Base-by-base conservation (phyloP, 2,113 vertebrate species). In the Psophia crepitans region DNA sequence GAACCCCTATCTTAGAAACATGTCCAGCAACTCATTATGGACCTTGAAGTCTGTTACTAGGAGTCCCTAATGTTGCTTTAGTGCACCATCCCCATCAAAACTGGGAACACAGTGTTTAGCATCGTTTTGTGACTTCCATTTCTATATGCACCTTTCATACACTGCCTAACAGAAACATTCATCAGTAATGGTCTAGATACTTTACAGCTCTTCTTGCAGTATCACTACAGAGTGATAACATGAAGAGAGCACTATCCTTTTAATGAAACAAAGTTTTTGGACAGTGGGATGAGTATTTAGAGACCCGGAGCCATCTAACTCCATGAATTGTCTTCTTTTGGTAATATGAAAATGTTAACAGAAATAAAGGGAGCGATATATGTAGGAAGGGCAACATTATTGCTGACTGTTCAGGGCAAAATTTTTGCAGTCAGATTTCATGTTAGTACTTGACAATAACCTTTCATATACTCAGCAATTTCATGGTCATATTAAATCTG, bases 171-270 rank as follows among this genome's bases (percentile, higher is more conserved):
- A 39, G 30, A 82, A 82, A 23, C n/a, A 11, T 5, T 49, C 12
- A 35, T 28, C 20, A 57, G 17, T 39, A 75, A 66, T 12, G 13
- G 22, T 9, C 21, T 70, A 57, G 30, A 66, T 35, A 58, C 39
- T 27, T 78, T 43, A 43, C 24, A 89, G 30, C 12, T 83, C 8
- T 68, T 49, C 19, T 58, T 85, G 28, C 24, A 88, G 14, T 37
- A 68, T 9, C 26, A 88, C 30, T 33, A 54, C 12, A 88, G 32
- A 86, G n/a, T 48, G 61, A 33, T 33, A 80, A 64, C 39, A 64
- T 0, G 2, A 16, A 63, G 13, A 64, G 12, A 3, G 0, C 5
- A 44, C 27, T 54, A 24, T 58, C 2, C 8, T 32, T 63, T 68
- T 41, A 41, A 76, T 43, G 69, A 60, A 84, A 43, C 4, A 60